A percentile compares a stretch with the other conserved stretches of the same genome.
Conservation (phyloP, 2,888 invertebrate genomes). For the Drosophila siamana region DNA sequence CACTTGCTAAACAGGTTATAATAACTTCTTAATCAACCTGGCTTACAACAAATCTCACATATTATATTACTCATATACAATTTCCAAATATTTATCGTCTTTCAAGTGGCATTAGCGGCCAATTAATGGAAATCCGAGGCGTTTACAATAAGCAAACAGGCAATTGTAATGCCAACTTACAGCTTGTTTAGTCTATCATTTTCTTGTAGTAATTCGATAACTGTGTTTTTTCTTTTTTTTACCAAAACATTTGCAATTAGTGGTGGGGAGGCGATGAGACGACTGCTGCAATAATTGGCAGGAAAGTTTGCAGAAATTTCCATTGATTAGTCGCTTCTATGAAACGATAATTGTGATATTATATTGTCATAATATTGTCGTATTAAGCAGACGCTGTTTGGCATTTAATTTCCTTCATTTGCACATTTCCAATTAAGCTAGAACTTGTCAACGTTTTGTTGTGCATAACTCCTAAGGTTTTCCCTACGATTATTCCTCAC, state of each 20-base stretch:
- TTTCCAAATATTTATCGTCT: constrained; percentile 5
- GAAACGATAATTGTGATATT: no score
- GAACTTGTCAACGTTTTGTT: no score
- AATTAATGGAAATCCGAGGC: constrained; percentile 1
- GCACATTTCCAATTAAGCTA: no score
- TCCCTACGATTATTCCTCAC: no score
- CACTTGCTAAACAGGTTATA: constrained; percentile 27
- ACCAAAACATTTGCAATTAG: no score
- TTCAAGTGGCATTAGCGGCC: neutral
- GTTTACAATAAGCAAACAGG: constrained; percentile 6
- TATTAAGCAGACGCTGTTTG: no score
- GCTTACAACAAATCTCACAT: constrained; percentile 5
- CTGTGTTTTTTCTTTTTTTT: no score
- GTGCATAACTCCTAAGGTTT: no score
- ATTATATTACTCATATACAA: constrained; percentile 7
- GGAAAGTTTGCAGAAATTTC: neutral
- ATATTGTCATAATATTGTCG: no score
- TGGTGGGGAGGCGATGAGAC: neutral
- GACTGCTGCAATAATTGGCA: neutral
- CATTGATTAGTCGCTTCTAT: no score
- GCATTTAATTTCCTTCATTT: no score
- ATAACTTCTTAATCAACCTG: constrained; percentile 20
- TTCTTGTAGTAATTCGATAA: no score
- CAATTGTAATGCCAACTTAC: neutral
- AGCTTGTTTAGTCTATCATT: constrained; percentile 1